A percentile compares a stretch with the other conserved stretches of the same genome.
These are phyloP conservation scores for Enteromius afrohamiltoni DNA, from an alignment of 2,797 vertebrate species.

Conservation along the genomic window DNA sequence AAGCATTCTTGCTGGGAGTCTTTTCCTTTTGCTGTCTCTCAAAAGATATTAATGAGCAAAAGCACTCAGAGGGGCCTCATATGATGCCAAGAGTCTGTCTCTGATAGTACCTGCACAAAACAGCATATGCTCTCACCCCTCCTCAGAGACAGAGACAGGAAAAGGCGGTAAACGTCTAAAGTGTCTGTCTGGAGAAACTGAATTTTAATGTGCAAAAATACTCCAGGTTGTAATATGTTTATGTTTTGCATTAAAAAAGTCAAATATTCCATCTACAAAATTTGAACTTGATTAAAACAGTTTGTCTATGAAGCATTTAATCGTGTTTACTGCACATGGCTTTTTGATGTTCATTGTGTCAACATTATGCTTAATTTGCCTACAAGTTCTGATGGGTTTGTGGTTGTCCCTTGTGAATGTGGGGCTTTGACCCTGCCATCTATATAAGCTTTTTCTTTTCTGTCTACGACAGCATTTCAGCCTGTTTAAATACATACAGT, in stretches of 20 bases:
- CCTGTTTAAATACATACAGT: constrained; percentile 71
- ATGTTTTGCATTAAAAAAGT: constrained; percentile 7
- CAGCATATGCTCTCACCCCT: constrained; percentile 58
- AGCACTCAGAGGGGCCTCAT: constrained; percentile 73
- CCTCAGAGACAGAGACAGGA: constrained; percentile 67
- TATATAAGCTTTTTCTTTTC: constrained; percentile 63
- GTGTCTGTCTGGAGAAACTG: constrained; percentile 27
- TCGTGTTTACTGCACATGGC: constrained; percentile 23
- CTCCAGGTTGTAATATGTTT: constrained; percentile 3
- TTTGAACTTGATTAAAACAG: constrained; percentile 18
- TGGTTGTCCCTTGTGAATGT: constrained; percentile 65
- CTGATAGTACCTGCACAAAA: constrained; percentile 66
- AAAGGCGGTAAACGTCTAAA: constrained; percentile 17
- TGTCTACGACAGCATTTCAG: constrained; percentile 66
- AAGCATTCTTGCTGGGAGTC: constrained; percentile 72
- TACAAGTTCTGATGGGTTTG: constrained; percentile 47
- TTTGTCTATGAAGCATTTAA: constrained; percentile 7
- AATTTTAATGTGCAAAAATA: constrained; percentile 23
- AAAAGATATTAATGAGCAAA: constrained; percentile 73
- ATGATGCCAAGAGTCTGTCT: constrained; percentile 72
- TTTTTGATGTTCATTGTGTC: constrained; percentile 38
- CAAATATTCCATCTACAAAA: not conserved
- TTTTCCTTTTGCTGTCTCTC: constrained; percentile 55
- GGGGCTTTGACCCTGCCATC: constrained; percentile 62
- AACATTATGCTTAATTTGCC: constrained; percentile 40